Percentiles rank a stretch among this genome's conserved stretches.
phyloP scores from a whole-genome alignment of 2,797 vertebrate species.

The Characodon lateralis region DNA sequence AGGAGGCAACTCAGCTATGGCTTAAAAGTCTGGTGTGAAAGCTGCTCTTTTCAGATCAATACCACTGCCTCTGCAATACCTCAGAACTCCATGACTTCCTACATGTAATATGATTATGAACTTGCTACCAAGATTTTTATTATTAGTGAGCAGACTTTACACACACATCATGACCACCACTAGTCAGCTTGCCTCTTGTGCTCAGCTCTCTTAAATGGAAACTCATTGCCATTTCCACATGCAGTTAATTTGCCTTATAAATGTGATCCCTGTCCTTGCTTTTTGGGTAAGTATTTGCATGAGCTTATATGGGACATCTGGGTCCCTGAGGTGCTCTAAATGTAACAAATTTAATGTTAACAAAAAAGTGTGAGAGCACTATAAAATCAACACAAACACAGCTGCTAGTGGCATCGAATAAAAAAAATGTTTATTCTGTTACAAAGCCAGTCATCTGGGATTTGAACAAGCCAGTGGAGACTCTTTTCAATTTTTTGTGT shows the following conservation, averaged over 20 bases:
- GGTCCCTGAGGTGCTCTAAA: constrained; percentile 64
- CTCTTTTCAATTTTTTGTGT: constrained; percentile 66
- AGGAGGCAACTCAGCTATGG: not conserved
- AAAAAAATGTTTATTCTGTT: constrained; percentile 65
- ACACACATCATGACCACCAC: constrained; percentile 36
- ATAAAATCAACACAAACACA: constrained; percentile 61
- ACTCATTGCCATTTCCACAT: constrained; percentile 55
- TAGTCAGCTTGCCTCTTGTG: constrained; percentile 60
- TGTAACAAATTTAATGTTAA: constrained; percentile 60
- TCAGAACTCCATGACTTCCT: constrained; percentile 2
- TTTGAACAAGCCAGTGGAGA: constrained; percentile 71
- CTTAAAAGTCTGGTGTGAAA: not conserved
- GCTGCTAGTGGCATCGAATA: constrained; percentile 58
- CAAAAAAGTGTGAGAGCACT: constrained; percentile 57
- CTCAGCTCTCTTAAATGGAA: constrained; percentile 63
- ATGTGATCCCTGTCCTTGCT: constrained; percentile 52
- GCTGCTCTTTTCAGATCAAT: constrained; percentile 28
- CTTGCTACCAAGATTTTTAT: constrained; percentile 20
- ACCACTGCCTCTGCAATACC: constrained; percentile 20
- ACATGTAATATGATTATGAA: constrained; percentile 30
- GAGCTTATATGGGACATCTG: constrained; percentile 49
- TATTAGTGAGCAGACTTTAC: constrained; percentile 31
- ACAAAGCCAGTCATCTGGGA: constrained; percentile 68
- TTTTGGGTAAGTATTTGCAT: constrained; percentile 54
- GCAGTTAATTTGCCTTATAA: constrained; percentile 51